Evolutionary conservation across 2,888 invertebrate species (phyloP), one percentile per base, ranked within the genome.

Genomic region (Lacanobia oleracea): DNA sequence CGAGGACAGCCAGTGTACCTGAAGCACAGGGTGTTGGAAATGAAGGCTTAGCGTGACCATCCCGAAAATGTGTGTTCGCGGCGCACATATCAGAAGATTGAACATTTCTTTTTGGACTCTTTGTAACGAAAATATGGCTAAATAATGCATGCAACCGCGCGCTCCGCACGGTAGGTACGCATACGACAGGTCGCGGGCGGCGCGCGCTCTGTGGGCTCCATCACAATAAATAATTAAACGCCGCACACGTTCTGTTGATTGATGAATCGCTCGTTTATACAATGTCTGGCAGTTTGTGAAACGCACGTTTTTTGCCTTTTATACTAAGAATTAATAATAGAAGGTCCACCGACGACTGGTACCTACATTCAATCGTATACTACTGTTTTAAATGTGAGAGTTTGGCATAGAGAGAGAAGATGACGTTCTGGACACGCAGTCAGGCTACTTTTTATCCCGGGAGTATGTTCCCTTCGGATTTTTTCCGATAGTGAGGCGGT

Each of bases 211-310:
- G 5, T 4, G 33, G 14, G 10, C 12, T 27, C 23, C 18, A 1
- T 50, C 43, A 18, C 51, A 18, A n/a, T 59, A 4, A 53, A 72
- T 63, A 50, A 56, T 53, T 62, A 72, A 45, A 50, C 45, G 45
- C 45, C 70, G 18, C 43, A 53, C 53, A 14, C 56, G 69, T 56
- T 57, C 9, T 21, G 43, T 71, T 71, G 65, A 51, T 53, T 67
- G 59, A 51, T 72, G 60, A 72, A 71, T 60, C 14, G 60, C 43
- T 72, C 23, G 51, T 71, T 60, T n/a, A 37, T 23, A n/a, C 12
- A 45, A 53, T 18, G 43, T n/a, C 23, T 33, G 21, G 23, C 71
- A 59, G 23, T 53, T 71, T 43, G 43, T 33, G 33, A 68, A 68
- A 68, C 43, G 33, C 10, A 33, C 4, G 18, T 21, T 43, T 68